phyloP scores from a whole-genome alignment of 1,140 invertebrate species.

The Procambarus clarkii region DNA sequence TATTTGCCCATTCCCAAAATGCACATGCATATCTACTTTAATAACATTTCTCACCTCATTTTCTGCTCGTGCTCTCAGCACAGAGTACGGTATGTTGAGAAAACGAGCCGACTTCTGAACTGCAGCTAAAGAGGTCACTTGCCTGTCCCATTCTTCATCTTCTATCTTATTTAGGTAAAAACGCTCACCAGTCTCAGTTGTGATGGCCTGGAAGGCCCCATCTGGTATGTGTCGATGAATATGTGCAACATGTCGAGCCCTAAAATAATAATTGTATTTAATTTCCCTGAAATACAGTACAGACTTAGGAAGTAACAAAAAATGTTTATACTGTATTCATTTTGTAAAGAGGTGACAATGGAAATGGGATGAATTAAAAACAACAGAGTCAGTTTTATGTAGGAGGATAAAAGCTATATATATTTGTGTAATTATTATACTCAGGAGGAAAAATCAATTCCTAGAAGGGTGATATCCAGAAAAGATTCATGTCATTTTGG shows the following conservation, averaged over 20 bases:
- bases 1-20: no score
- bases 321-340: no score
- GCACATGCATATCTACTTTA: neutral
- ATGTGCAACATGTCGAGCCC: neutral
- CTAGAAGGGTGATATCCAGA: no score
- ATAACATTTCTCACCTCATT: slow-evolving; percentile 33
- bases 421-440: no score
- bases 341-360: no score
- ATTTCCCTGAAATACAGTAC: neutral
- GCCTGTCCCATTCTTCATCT: slow-evolving; percentile 44
- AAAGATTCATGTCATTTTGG: no score
- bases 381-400: no score
- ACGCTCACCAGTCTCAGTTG: slow-evolving; percentile 46
- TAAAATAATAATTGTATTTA: neutral
- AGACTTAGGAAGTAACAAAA: no score
- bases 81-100: slow-evolving; percentile 25
- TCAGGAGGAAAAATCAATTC: no score
- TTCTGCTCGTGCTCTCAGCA: slow-evolving; percentile 43
- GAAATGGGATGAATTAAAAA: no score
- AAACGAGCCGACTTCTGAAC: neutral
- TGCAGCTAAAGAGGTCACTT: slow-evolving; percentile 14
- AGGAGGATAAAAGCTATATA: no score
- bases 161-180: slow-evolving; percentile 43
- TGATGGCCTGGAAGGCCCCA: slow-evolving; percentile 51
- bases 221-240: slow-evolving; percentile 36